Evolutionary conservation across 2,888 invertebrate genomes (phyloP), one percentile per base, ranked within the genome.

Genomic region (Chouioia cunea): DNA sequence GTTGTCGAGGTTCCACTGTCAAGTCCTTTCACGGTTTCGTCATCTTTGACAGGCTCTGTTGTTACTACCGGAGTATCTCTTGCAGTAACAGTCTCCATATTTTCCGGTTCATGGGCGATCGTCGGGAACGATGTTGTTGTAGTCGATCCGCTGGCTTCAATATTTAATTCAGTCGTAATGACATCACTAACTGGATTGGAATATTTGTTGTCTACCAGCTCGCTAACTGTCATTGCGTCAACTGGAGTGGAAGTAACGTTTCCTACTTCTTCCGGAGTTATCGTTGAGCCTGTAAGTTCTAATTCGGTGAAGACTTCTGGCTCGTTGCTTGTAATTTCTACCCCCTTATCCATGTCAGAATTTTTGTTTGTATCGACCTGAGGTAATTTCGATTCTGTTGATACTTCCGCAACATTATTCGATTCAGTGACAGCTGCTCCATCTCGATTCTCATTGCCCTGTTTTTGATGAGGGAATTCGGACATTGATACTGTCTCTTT

Each of bases 111-210:
- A 57, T 69, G 63, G 2, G 6, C 36, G 12, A 6, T 36, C 36
- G 56, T 23, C 16, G 58, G 23, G 15, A 36, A 46, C 36, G 46
- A 15, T n/a, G 18, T 20, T 43, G 57, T 14, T 52, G 69, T 62
- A 15, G 50, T 44, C 15, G n/a, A 18, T 15, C 60, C 65, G n/a
- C n/a, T 59, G 60, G 14, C 20, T 56, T 56, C 44, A n/a, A n/a
- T 52, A 23, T n/a, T 56, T 59, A 64, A 20, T 23, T 71, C 67
- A 15, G 63, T 63, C 4, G 50, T 50, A 16, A 57, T 57, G 53
- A 62, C 60, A 59, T 65, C 62, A 53, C 57, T 67, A 60, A 59
- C 59, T 67, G 64, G 70, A 73, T 70, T 73, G 70, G 73, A 73
- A 46, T 23, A 52, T 65, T 70, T 64, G 65, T 67, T 70, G 56